Percentiles rank a stretch among this genome's conserved stretches.
These are phyloP conservation scores for Hylaeus anthracinus DNA, from an alignment of 1,140 invertebrate genomes.

Conservation along the genomic window DNA sequence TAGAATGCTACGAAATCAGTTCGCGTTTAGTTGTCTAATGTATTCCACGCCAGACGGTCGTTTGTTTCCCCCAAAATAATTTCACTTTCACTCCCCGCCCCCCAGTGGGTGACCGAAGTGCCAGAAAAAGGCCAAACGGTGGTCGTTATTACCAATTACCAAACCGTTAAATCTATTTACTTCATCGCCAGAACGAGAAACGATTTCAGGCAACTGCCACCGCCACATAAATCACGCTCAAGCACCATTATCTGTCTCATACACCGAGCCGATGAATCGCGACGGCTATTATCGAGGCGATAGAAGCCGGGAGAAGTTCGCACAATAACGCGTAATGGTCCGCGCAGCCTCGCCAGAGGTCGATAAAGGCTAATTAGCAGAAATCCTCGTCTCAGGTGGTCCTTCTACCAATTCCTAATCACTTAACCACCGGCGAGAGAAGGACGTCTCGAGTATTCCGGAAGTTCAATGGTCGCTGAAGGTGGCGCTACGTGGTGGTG, in stretches of 20 bases:
- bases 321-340: slow-evolving; percentile 52
- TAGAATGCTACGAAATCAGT: background rate
- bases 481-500: background rate
- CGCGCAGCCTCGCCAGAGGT: slow-evolving; percentile 34
- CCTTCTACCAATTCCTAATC: slow-evolving; percentile 43
- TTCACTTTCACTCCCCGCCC: background rate
- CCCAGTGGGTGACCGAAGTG: background rate
- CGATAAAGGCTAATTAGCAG: slow-evolving; percentile 51
- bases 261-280: slow-evolving; percentile 48
- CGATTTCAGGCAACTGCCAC: slow-evolving; percentile 41
- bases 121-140: slow-evolving; percentile 11
- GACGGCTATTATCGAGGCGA: slow-evolving; percentile 34
- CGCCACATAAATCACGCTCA: slow-evolving; percentile 31
- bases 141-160: slow-evolving; percentile 36
- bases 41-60: background rate
- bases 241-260: slow-evolving; percentile 41
- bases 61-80: background rate
- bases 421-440: slow-evolving; percentile 22
- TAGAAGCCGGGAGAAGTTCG: slow-evolving; percentile 39
- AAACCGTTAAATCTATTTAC: slow-evolving; percentile 56
- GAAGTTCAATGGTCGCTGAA: slow-evolving; percentile 6
- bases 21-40: background rate
- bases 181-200: slow-evolving; percentile 41
- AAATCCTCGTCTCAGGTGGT: slow-evolving; percentile 47
- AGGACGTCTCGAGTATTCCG: slow-evolving; percentile 20